Base-by-base conservation (phyloP, 2,113 vertebrate genomes). In the Bubo scandiacus region DNA sequence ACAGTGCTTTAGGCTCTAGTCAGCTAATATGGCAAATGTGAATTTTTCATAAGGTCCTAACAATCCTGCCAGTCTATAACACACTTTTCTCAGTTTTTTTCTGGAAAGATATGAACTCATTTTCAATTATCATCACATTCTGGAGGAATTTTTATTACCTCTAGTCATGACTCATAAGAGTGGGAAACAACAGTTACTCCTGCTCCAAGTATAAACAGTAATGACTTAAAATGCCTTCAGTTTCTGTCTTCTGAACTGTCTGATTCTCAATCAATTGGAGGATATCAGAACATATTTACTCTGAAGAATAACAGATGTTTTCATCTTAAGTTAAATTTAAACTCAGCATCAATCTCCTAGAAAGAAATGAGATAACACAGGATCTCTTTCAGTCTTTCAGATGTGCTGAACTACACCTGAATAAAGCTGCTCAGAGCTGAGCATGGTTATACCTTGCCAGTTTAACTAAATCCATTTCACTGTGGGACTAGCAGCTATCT, bases 271-370 rank as follows among this genome's bases (percentile, higher is more conserved):
- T 95, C 86, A 91, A 2, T 30, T 74, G 79, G 70, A 92, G 29
- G 80, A 84, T 90, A 94, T 81, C 58, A 95, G 88, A 86, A 86
- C 63, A 54, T 92, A 92, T 83, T 95, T 92, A 86, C 55, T 71
- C 40, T 86, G 86, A 96, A 93, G 42, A 86, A 54, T 74, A 95
- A 81, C 83, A 96, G 68, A 74, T 72, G 59, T 95, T 94, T 97
- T 91, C 68, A 70, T 74, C 65, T 73, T 45, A 68, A 88, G 74
- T 88, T 93, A 88, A 81, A 96, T 78, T 90, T 91, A 91, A 96
- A 85, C 74, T 94, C 79, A 26, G 43, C 87, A 91, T 94, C 71
- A 43, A 7, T 73, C 58, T 95, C 77, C 80, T 57, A 74, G 77
- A 87, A 61, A 92, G 68, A 47, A 86, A 87, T 78, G 67, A 95